Percentiles rank a stretch among this genome's conserved stretches.
Evolutionary conservation across 2,888 invertebrate genomes (phyloP).

Genomic region (Tricholauxania praeusta): DNA sequence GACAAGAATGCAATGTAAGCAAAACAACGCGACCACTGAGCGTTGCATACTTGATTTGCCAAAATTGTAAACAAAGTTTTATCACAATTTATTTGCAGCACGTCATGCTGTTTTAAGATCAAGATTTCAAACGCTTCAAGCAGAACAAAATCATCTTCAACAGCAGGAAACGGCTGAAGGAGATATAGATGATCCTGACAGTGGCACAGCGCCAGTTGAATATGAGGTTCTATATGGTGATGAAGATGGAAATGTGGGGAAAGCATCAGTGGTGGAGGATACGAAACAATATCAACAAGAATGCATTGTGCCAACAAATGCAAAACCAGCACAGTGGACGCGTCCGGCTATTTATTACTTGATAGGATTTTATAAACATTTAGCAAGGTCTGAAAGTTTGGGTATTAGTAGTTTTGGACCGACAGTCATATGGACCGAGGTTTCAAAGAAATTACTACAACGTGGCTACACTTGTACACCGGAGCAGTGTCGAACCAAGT

Average conservation of each 20-base stretch:
- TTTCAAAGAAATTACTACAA: slow-evolving; percentile 13
- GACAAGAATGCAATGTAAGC: slow-evolving; percentile 1
- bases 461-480: slow-evolving; percentile 20
- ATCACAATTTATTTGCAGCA: neutral
- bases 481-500: slow-evolving; percentile 32
- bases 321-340: slow-evolving; percentile 18
- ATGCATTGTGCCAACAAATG: slow-evolving; percentile 4
- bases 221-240: slow-evolving; percentile 20
- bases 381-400: slow-evolving; percentile 10
- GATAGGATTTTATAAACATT: slow-evolving; percentile 18
- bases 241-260: neutral
- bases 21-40: neutral
- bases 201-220: neutral
- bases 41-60: neutral
- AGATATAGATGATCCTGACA: neutral
- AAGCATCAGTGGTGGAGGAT: neutral
- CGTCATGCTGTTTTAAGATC: neutral
- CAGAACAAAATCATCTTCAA: neutral
- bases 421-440: slow-evolving; percentile 28
- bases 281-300: no score
- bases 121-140: neutral
- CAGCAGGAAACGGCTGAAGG: neutral
- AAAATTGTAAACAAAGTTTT: neutral
- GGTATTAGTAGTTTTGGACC: slow-evolving; percentile 18
- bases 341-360: slow-evolving; percentile 22